Base-by-base conservation (phyloP, 2,888 invertebrate species). In the Caenorhabditis angaria region DNA sequence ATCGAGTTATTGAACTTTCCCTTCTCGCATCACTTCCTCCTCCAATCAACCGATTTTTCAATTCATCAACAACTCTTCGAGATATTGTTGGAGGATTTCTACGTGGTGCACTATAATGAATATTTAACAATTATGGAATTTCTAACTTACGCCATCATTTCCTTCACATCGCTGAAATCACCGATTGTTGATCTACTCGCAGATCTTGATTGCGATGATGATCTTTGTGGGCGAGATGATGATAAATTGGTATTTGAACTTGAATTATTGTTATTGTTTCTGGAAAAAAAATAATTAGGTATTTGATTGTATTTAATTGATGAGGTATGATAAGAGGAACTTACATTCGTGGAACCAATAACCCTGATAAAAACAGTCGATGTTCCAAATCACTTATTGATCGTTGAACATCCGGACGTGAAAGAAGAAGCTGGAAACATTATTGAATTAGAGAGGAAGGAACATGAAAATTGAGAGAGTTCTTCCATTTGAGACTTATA, bases 351-450 rank as follows among this genome's bases (percentile, higher is more conserved):
- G 78, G 80, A 32, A 73, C 76, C 65, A 75, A 61, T 27, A 66
- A 83, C 77, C 73, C 88, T 77, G 47, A 85, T 62, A 80, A 18
- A 65, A 84, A 85, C 63, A 91, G 88, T 58, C 91, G 86, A 47
- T 89, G 90, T 88, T 95, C 94, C 63, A 94, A 92, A 86, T 93
- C 93, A 1, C 91, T 91, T 85, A 94, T 92, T 78, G 94, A 92
- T 89, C 93, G 92, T 89, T 93, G 92, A 90, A 94, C 93, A 88
- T 94, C 93, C 41, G 95, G 93, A 76, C 93, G 89, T 80, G 93
- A 92, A 83, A 94, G 88, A 67, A 97, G 89, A 10, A 92, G 91
- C 89, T 93, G 93, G 10, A 56, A 56, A 35, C n/a, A n/a, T n/a
- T n/a, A 20, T n/a, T n/a, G 24, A 28, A 32, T 20, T 50, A 41